A percentile compares a stretch with the other conserved stretches of the same genome.
These are phyloP conservation scores for Xestia ashworthii DNA, from an alignment of 2,888 invertebrate genomes.

Conservation along the genomic window DNA sequence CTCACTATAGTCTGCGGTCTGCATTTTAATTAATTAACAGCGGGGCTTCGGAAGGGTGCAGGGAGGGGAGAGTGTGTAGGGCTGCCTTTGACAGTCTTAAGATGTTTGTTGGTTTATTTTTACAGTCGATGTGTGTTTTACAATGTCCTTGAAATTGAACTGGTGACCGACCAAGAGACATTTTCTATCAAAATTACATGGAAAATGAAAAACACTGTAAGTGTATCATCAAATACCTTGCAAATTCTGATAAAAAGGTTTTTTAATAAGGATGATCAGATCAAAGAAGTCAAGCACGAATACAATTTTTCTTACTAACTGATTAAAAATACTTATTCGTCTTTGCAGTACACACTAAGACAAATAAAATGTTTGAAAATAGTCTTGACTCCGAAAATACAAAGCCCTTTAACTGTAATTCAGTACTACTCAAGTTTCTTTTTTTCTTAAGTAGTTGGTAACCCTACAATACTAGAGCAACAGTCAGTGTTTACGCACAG, in stretches of 20 bases:
- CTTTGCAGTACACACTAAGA: not conserved
- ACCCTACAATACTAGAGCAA: slow-evolving; percentile 71
- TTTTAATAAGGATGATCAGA: not conserved
- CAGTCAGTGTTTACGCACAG: slow-evolving; percentile 85
- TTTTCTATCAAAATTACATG: not conserved
- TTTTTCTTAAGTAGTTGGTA: slow-evolving; percentile 9
- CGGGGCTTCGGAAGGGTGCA: slow-evolving; percentile 63
- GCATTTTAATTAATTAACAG: slow-evolving; percentile 89
- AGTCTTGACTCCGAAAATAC: not conserved
- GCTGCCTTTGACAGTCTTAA: slow-evolving; percentile 38
- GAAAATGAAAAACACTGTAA: not conserved
- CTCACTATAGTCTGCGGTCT: slow-evolving; percentile 83
- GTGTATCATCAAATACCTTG: not conserved
- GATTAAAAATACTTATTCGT: not conserved
- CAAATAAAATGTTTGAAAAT: not conserved
- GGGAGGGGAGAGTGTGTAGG: slow-evolving; percentile 42
- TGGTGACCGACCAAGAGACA: not conserved
- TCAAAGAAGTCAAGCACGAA: not conserved
- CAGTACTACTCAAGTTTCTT: slow-evolving; percentile 1
- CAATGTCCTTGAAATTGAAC: not conserved
- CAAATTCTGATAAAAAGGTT: not conserved
- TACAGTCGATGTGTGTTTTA: not conserved
- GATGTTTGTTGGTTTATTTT: slow-evolving; percentile 11
- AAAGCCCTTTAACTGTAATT: not conserved
- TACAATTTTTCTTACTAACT: not conserved